These are phyloP conservation scores for Polypedilum pembai DNA, from an alignment of 1,140 invertebrate genomes.

Conservation along the genomic window DNA sequence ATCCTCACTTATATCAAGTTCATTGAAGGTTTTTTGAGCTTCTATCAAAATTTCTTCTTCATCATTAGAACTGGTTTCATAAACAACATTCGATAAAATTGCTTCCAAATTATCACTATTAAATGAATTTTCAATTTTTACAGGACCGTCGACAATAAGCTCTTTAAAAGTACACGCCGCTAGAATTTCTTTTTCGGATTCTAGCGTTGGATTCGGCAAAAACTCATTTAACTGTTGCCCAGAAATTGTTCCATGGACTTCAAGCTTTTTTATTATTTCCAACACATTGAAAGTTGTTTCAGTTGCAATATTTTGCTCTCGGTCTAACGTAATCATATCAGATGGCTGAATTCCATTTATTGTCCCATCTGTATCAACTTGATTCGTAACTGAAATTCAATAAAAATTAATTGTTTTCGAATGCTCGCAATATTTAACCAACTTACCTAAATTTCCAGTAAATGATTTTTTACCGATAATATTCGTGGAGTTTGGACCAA, in stretches of 20 bases:
- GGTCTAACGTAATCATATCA: constrained; percentile 36
- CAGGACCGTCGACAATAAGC: constrained; percentile 43
- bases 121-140: constrained; percentile 40
- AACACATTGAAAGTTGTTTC: background rate
- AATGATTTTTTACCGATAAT: constrained; percentile 44
- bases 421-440: background rate
- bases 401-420: background rate
- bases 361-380: constrained; percentile 34
- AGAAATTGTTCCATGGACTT: constrained; percentile 45
- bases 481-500: constrained; percentile 35
- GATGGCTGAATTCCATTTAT: constrained; percentile 37
- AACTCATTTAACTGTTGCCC: constrained; percentile 43
- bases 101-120: constrained; percentile 37
- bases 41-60: constrained; percentile 37
- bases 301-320: background rate
- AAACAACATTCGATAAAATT: constrained; percentile 42
- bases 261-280: background rate
- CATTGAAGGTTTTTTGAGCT: constrained; percentile 42
- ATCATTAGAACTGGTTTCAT: constrained; percentile 34
- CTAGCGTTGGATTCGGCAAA: constrained; percentile 43
- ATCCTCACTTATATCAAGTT: constrained; percentile 37
- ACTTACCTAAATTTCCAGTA: constrained; percentile 34
- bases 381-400: constrained; percentile 31
- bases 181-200: constrained; percentile 40
- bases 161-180: constrained; percentile 44